Conservation (phyloP, 2,888 invertebrate genomes). For the Clunio marinus region DNA sequence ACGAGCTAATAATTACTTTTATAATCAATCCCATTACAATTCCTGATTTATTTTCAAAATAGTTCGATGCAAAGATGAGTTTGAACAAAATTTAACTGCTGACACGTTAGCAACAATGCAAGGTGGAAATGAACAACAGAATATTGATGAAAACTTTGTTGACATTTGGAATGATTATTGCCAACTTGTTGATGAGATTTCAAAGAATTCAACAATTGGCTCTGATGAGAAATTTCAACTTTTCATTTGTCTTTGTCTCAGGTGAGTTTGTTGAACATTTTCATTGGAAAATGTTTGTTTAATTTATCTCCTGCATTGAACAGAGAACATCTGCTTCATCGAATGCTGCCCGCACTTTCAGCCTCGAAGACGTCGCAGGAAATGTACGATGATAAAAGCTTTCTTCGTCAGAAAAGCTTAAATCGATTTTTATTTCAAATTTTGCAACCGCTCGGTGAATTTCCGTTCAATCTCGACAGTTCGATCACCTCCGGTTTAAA, state of each 20-base stretch:
- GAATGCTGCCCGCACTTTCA: conserved; percentile 88
- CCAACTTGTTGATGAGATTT: conserved; percentile 81
- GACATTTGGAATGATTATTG: conserved; percentile 84
- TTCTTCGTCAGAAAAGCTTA: conserved; percentile 80
- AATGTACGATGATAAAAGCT: conserved; percentile 96
- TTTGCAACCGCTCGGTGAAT: conserved; percentile 82
- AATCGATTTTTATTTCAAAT: conserved; percentile 87
- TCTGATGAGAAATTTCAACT: conserved; percentile 98
- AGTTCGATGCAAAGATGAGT: conserved; percentile 78
- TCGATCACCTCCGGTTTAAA: conserved; percentile 60
- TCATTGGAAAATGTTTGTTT: conserved; percentile 10
- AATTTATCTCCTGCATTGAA: conserved; percentile 18
- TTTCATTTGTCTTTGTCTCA: conserved; percentile 87
- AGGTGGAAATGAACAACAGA: conserved; percentile 46
- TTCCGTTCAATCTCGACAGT: conserved; percentile 80
- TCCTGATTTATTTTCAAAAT: background rate
- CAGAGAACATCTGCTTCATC: conserved; percentile 84
- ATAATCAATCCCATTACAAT: background rate
- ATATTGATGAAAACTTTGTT: conserved; percentile 52
- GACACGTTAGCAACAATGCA: conserved; percentile 51
- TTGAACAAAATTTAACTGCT: conserved; percentile 67
- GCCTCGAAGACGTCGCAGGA: conserved; percentile 81
- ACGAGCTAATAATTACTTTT: background rate
- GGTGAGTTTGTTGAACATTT: conserved; percentile 67
- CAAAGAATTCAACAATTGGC: conserved; percentile 68